Evolutionary conservation across 2,797 vertebrate genomes (phyloP).

Genomic region (Gymnothorax reevesii): DNA sequence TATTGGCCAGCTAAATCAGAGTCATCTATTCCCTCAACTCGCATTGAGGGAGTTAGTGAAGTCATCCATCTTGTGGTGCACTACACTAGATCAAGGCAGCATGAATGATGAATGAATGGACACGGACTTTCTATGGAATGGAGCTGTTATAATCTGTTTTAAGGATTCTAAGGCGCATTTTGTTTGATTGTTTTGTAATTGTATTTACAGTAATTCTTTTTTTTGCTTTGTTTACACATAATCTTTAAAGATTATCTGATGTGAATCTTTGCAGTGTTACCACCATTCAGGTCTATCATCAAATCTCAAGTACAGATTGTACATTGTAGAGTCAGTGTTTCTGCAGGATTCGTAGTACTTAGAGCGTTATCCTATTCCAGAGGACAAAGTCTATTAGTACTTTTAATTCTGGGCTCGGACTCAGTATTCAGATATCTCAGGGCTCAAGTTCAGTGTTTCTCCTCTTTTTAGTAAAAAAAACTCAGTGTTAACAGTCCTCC

Average conservation of each 20-base stretch:
- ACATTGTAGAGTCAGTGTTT: too few species aligned
- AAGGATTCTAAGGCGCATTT: background rate
- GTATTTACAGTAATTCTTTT: background rate
- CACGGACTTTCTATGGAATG: conserved; percentile 31
- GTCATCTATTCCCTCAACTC: background rate
- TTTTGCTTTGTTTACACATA: background rate
- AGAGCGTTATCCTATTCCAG: too few species aligned
- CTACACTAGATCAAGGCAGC: conserved; percentile 47
- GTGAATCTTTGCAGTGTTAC: background rate
- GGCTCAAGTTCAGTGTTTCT: background rate
- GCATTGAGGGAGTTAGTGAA: conserved; percentile 32
- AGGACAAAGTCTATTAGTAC: background rate
- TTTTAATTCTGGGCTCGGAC: background rate
- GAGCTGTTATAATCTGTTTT: conserved; percentile 23
- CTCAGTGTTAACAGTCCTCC: background rate
- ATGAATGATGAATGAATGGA: conserved; percentile 55
- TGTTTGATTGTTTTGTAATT: conserved; percentile 1
- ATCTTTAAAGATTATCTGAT: background rate
- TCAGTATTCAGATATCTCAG: too few species aligned
- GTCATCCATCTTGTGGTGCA: conserved; percentile 59
- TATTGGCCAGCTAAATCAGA: background rate
- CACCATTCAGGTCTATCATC: background rate
- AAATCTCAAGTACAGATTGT: background rate
- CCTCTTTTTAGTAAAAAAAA: background rate
- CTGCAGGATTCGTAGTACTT: too few species aligned